Percentiles rank a stretch among this genome's conserved stretches.
These are phyloP conservation scores for Tupiocoris notatus DNA, from an alignment of 2,888 invertebrate species.

Conservation along the genomic window DNA sequence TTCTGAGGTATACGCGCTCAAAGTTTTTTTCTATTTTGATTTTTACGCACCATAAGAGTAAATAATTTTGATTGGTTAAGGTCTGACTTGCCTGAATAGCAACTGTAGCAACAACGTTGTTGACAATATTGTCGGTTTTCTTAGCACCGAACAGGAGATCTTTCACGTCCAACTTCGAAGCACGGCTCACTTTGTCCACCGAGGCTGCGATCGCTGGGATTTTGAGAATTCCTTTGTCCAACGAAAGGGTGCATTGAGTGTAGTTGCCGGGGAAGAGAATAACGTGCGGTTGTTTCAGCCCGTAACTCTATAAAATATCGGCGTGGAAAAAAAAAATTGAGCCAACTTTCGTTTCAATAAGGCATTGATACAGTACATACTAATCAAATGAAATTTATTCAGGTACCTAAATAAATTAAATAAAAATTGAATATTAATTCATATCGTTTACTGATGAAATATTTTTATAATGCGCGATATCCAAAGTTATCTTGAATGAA, in stretches of 20 bases:
- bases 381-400: no score
- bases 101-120: conserved; percentile 73
- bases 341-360: no score
- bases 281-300: conserved; percentile 23
- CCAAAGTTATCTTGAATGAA: no score
- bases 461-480: no score
- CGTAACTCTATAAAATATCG: not conserved
- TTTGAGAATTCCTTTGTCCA: conserved; percentile 41
- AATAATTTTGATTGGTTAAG: no score
- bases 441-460: no score
- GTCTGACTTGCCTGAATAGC: conserved; percentile 63
- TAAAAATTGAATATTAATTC: no score
- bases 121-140: conserved; percentile 64
- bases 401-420: no score
- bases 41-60: no score
- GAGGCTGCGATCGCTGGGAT: conserved; percentile 35
- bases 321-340: not conserved
- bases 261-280: conserved; percentile 87
- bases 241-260: conserved; percentile 69
- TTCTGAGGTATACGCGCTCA: no score
- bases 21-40: no score
- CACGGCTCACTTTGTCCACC: conserved; percentile 33
- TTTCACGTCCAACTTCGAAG: conserved; percentile 57
- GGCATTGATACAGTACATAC: no score
- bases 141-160: conserved; percentile 63